Conservation (phyloP, 1,140 invertebrate species). For the Zophobas atratus region DNA sequence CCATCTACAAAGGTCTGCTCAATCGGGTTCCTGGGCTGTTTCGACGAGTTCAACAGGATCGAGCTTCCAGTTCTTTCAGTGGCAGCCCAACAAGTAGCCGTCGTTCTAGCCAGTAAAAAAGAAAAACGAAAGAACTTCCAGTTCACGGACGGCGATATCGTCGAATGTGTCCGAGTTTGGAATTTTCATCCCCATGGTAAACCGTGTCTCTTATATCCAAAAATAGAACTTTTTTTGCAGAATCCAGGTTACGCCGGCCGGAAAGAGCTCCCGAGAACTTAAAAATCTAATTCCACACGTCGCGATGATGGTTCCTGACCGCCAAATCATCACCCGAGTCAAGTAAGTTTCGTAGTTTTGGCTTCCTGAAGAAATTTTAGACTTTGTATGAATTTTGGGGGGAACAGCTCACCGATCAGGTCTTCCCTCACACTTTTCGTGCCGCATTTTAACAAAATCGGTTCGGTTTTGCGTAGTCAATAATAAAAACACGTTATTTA, state of each 20-base stretch:
- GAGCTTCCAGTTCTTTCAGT: slow-evolving; percentile 96
- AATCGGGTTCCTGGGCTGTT: slow-evolving; percentile 97
- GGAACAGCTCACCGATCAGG: slow-evolving; percentile 97
- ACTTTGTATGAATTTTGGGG: slow-evolving; percentile 97
- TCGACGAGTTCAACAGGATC: slow-evolving; percentile 97
- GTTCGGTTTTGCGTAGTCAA: too few species aligned
- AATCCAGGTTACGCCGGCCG: slow-evolving; percentile 97
- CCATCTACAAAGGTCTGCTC: slow-evolving; percentile 90
- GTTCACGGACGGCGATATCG: slow-evolving; percentile 95
- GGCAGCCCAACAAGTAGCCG: slow-evolving; percentile 97
- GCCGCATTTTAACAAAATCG: too few species aligned
- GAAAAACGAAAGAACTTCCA: slow-evolving; percentile 92
- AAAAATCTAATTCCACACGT: slow-evolving; percentile 97
- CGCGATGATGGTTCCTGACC: slow-evolving; percentile 98
- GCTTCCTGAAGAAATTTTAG: slow-evolving; percentile 97
- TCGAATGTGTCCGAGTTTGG: slow-evolving; percentile 97
- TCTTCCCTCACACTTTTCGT: slow-evolving; percentile 58
- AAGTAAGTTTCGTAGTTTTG: slow-evolving; percentile 91
- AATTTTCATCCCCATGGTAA: slow-evolving; percentile 97
- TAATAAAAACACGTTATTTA: too few species aligned
- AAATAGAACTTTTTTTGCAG: slow-evolving; percentile 69
- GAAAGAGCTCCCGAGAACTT: slow-evolving; percentile 96
- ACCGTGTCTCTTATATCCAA: slow-evolving; percentile 1
- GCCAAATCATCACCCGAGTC: slow-evolving; percentile 97
- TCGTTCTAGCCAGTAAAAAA: slow-evolving; percentile 91